Evolutionary conservation across 2,888 invertebrate species (phyloP), one percentile per base, ranked within the genome.

Genomic region (Cartodere bifasciata): DNA sequence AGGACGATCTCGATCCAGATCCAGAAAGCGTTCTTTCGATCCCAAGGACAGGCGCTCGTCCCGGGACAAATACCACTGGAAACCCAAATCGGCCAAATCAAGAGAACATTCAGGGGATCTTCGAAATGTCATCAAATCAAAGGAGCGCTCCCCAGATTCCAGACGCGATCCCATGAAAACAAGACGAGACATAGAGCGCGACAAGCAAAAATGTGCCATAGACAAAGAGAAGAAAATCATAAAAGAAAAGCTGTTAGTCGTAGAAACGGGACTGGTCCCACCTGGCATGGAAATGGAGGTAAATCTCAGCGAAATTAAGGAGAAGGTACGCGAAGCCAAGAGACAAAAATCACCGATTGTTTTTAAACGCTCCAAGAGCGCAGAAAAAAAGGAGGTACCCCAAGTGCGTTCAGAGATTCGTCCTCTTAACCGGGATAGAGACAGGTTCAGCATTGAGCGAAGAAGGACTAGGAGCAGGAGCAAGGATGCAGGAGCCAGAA

Each of bases 261-360:
- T 60, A n/a, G 60, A 62, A 44, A 60, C 61, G 6, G 63, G 62
- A 13, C 46, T 63, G 16, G 56, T 62, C 4, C 62, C 63, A 6
- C 63, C 63, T 9, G 63, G 63, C 16, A 62, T 53, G 45, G 63
- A 63, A 48, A 54, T 58, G 47, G 63, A 63, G 35, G 47, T 52
- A 3, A 55, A 56, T 38, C 34, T 58, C 16, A 42, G 34, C 13
- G 33, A 41, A 35, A 28, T 43, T 10, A 27, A 27, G 10, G 10
- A 11, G 27, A 6, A 27, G 10, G 27, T 27, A 11, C 5, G 15
- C 10, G 29, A 17, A 11, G 16, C 23, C 14, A 25, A 28, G 16
- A 22, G 22, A 3, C 17, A 11, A 14, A n/a, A n/a, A n/a, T n/a
- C n/a, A n/a, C n/a, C n/a, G n/a, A n/a, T n/a, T n/a, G n/a, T n/a